Conservation (phyloP, 1,140 invertebrate species). For the Eufriesea mexicana region DNA sequence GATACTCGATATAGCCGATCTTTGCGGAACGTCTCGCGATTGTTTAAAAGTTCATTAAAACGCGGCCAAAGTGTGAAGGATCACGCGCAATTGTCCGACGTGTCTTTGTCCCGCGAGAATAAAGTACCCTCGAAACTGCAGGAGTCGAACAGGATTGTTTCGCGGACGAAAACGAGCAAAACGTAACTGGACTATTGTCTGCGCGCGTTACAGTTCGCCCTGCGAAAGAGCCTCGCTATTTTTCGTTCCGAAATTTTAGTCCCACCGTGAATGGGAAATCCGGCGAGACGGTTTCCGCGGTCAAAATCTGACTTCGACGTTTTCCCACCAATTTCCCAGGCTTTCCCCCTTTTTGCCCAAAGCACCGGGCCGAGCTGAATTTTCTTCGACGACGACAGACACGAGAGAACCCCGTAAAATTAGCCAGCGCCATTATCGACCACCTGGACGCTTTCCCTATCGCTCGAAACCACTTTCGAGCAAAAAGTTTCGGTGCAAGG, state of each 20-base stretch:
- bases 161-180: conserved; percentile 39
- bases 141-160: conserved; percentile 22
- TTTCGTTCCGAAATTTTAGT: conserved; percentile 30
- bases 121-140: conserved; percentile 19
- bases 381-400: too few species aligned
- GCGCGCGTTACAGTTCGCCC: conserved; percentile 16
- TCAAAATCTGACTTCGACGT: background rate
- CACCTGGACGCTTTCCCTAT: too few species aligned
- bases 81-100: conserved; percentile 25
- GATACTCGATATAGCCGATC: too few species aligned
- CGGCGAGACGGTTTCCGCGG: background rate
- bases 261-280: conserved; percentile 12
- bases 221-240: conserved; percentile 26
- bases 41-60: conserved; percentile 34
- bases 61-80: conserved; percentile 15
- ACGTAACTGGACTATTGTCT: background rate
- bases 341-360: background rate
- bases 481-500: background rate
- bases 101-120: conserved; percentile 28
- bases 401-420: too few species aligned
- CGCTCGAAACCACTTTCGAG: background rate
- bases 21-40: background rate
- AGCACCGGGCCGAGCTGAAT: too few species aligned
- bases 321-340: background rate
- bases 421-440: too few species aligned